These are phyloP conservation scores for Hemibagrus wyckioides DNA, from an alignment of 2,113 vertebrate species.

Conservation along the genomic window DNA sequence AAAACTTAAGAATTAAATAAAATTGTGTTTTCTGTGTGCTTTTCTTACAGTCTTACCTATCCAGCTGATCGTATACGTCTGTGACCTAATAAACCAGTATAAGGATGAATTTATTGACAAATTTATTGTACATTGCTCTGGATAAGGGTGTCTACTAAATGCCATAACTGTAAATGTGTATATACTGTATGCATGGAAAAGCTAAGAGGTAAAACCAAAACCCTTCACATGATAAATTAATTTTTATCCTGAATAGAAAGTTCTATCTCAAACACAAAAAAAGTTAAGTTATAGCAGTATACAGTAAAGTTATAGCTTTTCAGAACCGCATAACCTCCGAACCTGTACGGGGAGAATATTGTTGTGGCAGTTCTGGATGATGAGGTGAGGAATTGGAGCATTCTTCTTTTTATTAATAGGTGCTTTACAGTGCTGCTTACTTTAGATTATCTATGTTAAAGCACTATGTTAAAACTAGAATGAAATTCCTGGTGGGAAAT, in stretches of 20 bases:
- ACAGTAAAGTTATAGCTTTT: too few species aligned
- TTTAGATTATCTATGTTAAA: too few species aligned
- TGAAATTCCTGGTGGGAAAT: too few species aligned
- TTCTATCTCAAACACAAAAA: not conserved
- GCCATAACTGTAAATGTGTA: not conserved
- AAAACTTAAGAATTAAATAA: too few species aligned
- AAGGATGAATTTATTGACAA: not conserved
- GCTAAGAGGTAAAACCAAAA: not conserved
- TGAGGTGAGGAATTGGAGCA: not conserved
- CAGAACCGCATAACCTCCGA: not conserved
- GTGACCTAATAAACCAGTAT: not conserved
- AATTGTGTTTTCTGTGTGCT: not conserved
- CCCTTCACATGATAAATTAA: not conserved
- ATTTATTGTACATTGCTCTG: not conserved
- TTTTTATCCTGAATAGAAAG: not conserved
- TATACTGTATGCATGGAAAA: not conserved
- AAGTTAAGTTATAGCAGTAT: too few species aligned
- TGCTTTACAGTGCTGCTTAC: not conserved
- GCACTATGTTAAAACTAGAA: too few species aligned
- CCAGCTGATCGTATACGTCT: not conserved
- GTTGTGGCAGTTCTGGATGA: not conserved
- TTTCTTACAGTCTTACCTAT: not conserved
- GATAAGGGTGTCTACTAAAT: not conserved
- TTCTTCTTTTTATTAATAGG: not conserved
- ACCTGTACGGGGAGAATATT: not conserved